Percentiles rank a stretch among this genome's conserved stretches.
These are phyloP conservation scores for Anser brachyrhynchus DNA, from an alignment of 2,113 vertebrate genomes.

Conservation along the genomic window DNA sequence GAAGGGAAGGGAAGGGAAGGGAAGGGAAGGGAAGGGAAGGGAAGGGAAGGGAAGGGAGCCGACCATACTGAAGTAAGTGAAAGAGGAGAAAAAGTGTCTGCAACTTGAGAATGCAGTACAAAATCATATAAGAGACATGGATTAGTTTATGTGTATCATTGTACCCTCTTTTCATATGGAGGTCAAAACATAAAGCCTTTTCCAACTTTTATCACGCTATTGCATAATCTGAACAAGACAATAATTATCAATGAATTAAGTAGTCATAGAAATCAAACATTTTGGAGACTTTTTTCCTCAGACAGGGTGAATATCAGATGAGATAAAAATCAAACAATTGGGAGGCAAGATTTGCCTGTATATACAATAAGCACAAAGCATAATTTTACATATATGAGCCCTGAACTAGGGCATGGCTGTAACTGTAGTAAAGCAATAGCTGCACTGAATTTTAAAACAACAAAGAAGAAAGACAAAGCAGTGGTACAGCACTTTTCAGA, in stretches of 20 bases:
- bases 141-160: neutral
- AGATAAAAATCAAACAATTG: neutral
- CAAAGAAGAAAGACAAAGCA: neutral
- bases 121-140: neutral
- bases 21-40: neutral
- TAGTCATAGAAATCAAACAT: neutral
- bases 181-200: neutral
- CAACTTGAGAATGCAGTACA: neutral
- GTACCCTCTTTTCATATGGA: neutral
- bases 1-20: neutral
- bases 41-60: neutral
- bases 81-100: neutral
- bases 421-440: neutral
- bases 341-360: neutral
- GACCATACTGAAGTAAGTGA: neutral
- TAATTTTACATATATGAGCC: neutral
- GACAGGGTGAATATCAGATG: neutral
- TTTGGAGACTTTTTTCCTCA: neutral
- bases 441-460: neutral
- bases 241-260: neutral
- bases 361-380: neutral
- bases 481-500: neutral
- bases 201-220: neutral
- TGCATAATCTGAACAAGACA: neutral
- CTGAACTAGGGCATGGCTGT: neutral